Evolutionary conservation across 2,113 vertebrate species (phyloP).

Genomic region (Chionodraco myersi): DNA sequence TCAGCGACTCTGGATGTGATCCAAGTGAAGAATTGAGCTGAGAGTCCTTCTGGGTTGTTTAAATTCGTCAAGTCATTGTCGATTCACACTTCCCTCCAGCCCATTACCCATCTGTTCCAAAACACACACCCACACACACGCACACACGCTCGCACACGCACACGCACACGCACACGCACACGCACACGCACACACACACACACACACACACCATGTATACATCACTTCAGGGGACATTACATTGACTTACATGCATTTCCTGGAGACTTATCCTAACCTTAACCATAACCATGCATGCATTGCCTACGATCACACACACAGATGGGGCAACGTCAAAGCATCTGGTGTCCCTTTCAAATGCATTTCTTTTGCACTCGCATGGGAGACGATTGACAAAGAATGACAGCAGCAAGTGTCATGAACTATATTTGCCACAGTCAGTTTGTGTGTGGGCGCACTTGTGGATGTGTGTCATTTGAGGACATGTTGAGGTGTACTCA

Average conservation of each 20-base stretch:
- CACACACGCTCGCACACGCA: neutral
- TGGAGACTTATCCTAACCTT: no score
- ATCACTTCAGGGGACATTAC: no score
- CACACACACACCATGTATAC: no score
- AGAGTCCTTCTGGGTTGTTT: constrained; percentile 58
- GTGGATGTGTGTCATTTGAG: neutral
- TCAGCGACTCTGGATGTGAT: constrained; percentile 41
- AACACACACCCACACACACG: neutral
- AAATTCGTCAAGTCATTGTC: constrained; percentile 66
- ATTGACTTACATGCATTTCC: no score
- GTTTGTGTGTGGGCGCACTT: neutral
- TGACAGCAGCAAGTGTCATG: constrained; percentile 28
- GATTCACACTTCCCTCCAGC: constrained; percentile 49
- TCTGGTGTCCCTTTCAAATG: constrained; percentile 51
- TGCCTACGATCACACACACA: constrained; percentile 11
- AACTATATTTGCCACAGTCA: constrained; percentile 19
- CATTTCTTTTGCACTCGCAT: constrained; percentile 14
- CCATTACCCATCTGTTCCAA: constrained; percentile 53
- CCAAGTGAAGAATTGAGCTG: constrained; percentile 45
- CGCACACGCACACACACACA: neutral
- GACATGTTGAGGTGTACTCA: no score
- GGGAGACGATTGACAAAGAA: constrained; percentile 37
- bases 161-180: neutral
- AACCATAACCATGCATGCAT: neutral
- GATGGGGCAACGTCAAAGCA: constrained; percentile 19